phyloP scores from a whole-genome alignment of 2,797 vertebrate species.

The Choloepus didactylus region DNA sequence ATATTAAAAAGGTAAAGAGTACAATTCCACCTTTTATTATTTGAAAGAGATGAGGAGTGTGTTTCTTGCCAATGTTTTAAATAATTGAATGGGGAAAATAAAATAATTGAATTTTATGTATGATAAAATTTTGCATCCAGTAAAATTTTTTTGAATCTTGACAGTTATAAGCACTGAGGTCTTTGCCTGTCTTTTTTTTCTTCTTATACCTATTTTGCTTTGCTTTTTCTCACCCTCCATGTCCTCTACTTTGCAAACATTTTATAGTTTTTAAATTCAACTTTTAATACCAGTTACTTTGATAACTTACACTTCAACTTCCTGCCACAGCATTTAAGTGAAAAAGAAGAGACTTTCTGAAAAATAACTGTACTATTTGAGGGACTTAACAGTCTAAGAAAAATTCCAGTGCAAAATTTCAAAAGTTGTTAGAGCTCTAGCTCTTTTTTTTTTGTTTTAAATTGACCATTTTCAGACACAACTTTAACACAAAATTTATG shows the following conservation, averaged over 20 bases:
- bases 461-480: neutral
- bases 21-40: neutral
- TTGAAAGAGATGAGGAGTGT: slow-evolving; percentile 18
- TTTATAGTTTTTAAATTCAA: slow-evolving; percentile 44
- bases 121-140: neutral
- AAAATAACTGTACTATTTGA: slow-evolving; percentile 9
- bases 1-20: neutral
- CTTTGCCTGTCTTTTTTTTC: slow-evolving; percentile 17
- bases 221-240: neutral
- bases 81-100: slow-evolving; percentile 39
- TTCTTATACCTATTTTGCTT: neutral
- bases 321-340: slow-evolving; percentile 26
- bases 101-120: slow-evolving; percentile 32
- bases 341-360: neutral
- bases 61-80: slow-evolving; percentile 37
- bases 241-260: neutral
- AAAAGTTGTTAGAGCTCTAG: neutral
- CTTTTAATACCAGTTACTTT: slow-evolving; percentile 22
- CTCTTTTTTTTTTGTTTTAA: slow-evolving; percentile 3
- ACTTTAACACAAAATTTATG: neutral
- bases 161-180: neutral
- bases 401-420: neutral
- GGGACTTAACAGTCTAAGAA: neutral
- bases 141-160: slow-evolving; percentile 25
- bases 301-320: neutral